Evolutionary conservation across 2,888 invertebrate genomes (phyloP).

Genomic region (Protodeltote pygarga): DNA sequence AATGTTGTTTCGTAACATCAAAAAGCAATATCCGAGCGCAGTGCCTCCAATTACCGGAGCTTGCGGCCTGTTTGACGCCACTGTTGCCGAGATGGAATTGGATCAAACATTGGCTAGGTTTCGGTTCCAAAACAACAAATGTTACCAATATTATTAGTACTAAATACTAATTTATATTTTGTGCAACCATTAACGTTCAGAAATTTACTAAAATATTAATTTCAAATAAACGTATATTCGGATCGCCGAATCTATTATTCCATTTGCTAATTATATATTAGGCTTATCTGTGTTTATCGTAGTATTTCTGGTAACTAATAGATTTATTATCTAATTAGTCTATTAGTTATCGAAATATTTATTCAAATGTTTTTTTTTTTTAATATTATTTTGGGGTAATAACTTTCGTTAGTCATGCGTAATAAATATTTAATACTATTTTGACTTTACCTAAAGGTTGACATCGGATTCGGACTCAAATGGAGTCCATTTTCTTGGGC

Average conservation of each 20-base stretch:
- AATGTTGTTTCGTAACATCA: slow-evolving; percentile 58
- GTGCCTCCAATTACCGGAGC: slow-evolving; percentile 66
- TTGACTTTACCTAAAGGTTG: no score
- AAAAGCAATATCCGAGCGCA: slow-evolving; percentile 66
- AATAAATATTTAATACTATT: no score
- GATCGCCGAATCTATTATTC: slow-evolving; percentile 7
- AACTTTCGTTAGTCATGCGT: no score
- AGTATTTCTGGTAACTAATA: not conserved
- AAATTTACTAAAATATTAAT: slow-evolving; percentile 22
- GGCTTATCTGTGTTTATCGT: not conserved
- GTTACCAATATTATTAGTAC: no score
- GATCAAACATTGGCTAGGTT: slow-evolving; percentile 29
- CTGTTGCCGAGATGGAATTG: slow-evolving; percentile 63
- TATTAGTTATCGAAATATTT: no score
- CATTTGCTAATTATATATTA: slow-evolving; percentile 4
- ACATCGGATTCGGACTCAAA: no score
- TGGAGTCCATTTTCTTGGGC: no score
- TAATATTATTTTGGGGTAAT: no score
- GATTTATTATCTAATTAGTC: not conserved
- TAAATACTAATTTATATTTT: slow-evolving; percentile 39
- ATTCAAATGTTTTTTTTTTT: no score
- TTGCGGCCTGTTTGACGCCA: slow-evolving; percentile 63
- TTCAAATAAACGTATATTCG: slow-evolving; percentile 8
- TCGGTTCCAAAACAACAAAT: no score
- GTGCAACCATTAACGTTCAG: slow-evolving; percentile 14